phyloP scores from a whole-genome alignment of 2,113 vertebrate species.

The Bettongia penicillata region DNA sequence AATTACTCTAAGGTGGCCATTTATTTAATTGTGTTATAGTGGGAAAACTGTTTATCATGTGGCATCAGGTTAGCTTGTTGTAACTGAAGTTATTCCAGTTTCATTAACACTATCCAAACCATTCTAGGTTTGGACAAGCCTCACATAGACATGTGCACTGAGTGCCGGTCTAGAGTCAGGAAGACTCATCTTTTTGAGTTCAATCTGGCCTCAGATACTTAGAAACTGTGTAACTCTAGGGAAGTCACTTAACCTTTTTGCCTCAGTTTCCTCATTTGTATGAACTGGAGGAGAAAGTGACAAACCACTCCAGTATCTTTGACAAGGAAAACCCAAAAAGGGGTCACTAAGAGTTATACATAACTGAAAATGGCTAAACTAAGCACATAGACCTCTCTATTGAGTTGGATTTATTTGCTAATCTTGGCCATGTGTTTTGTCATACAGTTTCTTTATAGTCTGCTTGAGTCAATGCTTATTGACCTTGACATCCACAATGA shows the following conservation, averaged over 20 bases:
- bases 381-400: not conserved
- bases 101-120: not conserved
- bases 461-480: not conserved
- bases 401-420: not conserved
- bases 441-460: not conserved
- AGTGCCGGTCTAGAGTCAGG: no score
- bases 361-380: no score
- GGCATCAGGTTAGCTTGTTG: not conserved
- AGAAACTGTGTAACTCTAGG: no score
- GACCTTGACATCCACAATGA: not conserved
- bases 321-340: no score
- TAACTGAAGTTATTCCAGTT: not conserved
- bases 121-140: not conserved
- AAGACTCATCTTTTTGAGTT: no score
- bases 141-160: not conserved
- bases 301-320: no score
- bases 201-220: no score
- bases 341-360: no score
- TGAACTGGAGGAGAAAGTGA: no score
- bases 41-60: not conserved
- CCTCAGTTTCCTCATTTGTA: no score
- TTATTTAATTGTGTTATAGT: not conserved
- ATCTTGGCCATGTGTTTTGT: not conserved
- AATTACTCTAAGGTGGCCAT: not conserved
- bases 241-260: no score